Evolutionary conservation across 2,797 vertebrate genomes (phyloP), one percentile per base, ranked within the genome.

Genomic region (Malurus leucopterus): DNA sequence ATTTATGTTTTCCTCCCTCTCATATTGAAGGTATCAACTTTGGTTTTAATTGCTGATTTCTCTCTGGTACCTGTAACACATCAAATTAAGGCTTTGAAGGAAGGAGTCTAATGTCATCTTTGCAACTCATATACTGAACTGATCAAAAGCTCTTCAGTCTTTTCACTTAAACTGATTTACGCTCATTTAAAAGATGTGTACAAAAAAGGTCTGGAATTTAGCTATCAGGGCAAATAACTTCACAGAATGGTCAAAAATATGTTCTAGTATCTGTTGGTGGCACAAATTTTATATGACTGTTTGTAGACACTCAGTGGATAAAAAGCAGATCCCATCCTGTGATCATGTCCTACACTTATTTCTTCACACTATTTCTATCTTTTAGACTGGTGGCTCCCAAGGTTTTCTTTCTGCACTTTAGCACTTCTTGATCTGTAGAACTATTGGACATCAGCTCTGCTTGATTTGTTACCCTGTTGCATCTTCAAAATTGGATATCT

Each of bases 101-200:
- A 91, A 83, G 73, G 34, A 91, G 57, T 57, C 76, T 92, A 90
- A 89, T 92, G 90, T 91, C 90, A 89, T 77, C 72, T 92, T 93
- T 91, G 63, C 38, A 86, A 62, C 68, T 94, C 64, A 84, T 22
- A 72, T 70, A 73, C 64, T 32, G 75, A 91, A 85, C 40, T 95
- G 95, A 96, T 96, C 94, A 95, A 95, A 95, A 95, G 90, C 79
- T 82, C 22, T 77, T 92, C 85, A 89, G 36, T 82, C 67, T 86
- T 95, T 80, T 93, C 68, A 82, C n/a, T 89, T 93, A 92, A 70
- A 62, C 58, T 94, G 73, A 93, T 90, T 94, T 93, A 92, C 77
- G 16, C 64, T 95, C 26, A 87, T 90, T 94, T 93, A 86, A 90
- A 94, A 92, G 41, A 62, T 69, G 40, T 34, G 9, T 88, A 73